phyloP scores from a whole-genome alignment of 2,113 vertebrate species.

The Recurvirostra avosetta region DNA sequence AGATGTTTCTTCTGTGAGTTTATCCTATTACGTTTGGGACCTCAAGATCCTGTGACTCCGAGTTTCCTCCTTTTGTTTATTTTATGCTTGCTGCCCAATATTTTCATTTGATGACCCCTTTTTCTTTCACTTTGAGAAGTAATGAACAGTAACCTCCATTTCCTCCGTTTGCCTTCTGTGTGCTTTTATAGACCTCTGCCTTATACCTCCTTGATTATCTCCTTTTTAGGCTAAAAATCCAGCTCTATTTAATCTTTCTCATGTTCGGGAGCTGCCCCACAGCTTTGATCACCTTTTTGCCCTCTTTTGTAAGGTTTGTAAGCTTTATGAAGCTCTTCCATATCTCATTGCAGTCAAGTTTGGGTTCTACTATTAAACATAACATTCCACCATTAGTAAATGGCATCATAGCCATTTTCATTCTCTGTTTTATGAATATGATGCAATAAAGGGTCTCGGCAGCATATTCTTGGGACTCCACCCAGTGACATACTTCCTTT shows the following conservation, averaged over 20 bases:
- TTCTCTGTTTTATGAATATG: neutral
- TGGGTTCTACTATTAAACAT: neutral
- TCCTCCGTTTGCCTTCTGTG: neutral
- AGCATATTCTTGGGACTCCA: neutral
- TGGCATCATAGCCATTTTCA: neutral
- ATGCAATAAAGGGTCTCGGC: neutral
- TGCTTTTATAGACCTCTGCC: neutral
- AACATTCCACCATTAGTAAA: neutral
- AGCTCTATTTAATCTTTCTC: neutral
- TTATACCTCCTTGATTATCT: neutral
- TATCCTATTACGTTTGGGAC: neutral
- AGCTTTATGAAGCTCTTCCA: neutral
- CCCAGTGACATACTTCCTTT: neutral
- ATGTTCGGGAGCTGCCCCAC: accelerated
- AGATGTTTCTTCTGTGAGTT: neutral
- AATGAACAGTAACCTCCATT: neutral
- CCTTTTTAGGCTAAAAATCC: neutral
- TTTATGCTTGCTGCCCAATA: neutral
- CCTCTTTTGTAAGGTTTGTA: neutral
- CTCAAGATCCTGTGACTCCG: neutral
- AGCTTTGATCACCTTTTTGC: neutral
- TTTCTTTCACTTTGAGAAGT: neutral
- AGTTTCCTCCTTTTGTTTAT: neutral
- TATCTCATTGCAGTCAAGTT: neutral
- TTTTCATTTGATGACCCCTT: neutral